phyloP scores from a whole-genome alignment of 92 coral and sea anemone genomes.

The Zoanthus sansibaricus region DNA sequence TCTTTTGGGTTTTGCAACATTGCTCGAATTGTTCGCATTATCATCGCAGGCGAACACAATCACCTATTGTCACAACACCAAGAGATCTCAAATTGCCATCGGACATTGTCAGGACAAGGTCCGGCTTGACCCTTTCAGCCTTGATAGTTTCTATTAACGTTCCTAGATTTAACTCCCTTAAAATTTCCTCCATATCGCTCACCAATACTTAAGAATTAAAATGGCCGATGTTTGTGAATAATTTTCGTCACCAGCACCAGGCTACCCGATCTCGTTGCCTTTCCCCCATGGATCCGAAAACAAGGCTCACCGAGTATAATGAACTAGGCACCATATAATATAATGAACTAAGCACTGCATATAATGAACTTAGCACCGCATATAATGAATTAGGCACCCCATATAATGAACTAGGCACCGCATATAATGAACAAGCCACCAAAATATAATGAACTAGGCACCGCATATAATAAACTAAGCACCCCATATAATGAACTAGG shows the following conservation, averaged over 20 bases:
- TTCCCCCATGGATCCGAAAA: slow-evolving; percentile 3
- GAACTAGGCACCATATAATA: neutral
- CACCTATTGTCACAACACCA: slow-evolving; percentile 49
- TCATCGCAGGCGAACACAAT: slow-evolving; percentile 44
- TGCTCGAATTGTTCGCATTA: neutral
- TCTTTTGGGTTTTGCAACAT: too few species aligned
- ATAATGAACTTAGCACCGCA: too few species aligned
- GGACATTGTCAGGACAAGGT: slow-evolving; percentile 36
- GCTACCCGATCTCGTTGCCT: slow-evolving; percentile 4
- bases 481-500: too few species aligned
- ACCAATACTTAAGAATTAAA: neutral
- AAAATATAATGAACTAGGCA: too few species aligned
- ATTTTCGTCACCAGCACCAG: neutral
- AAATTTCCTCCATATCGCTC: slow-evolving; percentile 1
- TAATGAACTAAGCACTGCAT: too few species aligned
- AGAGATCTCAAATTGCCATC: slow-evolving; percentile 52
- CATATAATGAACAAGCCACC: neutral
- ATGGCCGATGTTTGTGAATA: neutral
- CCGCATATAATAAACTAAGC: too few species aligned
- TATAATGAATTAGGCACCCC: too few species aligned
- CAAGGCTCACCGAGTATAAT: slow-evolving; percentile 7
- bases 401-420: too few species aligned
- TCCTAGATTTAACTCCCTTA: slow-evolving; percentile 18
- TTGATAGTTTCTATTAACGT: slow-evolving; percentile 28
- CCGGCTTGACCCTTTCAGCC: slow-evolving; percentile 45